Evolutionary conservation across 2,797 vertebrate species (phyloP).

Genomic region (Poliocrania exsul): DNA sequence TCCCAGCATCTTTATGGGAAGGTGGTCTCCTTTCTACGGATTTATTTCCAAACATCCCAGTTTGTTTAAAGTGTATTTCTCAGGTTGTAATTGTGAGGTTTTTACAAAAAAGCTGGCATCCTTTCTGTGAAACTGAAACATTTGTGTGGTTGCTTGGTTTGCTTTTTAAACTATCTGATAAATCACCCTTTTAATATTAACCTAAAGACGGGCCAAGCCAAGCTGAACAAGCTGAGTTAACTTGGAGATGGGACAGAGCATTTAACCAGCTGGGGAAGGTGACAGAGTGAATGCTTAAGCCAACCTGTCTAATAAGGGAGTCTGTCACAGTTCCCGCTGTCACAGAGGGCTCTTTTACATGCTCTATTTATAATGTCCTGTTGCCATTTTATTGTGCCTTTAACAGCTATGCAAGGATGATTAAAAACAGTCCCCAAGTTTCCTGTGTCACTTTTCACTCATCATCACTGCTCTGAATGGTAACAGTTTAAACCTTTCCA

Average conservation of each 20-base stretch:
- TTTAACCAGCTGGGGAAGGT: background rate
- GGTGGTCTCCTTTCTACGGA: background rate
- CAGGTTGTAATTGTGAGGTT: background rate
- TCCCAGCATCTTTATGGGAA: background rate
- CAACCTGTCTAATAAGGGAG: slow-evolving; percentile 16
- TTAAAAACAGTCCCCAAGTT: slow-evolving; percentile 56
- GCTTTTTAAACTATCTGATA: background rate
- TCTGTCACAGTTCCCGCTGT: slow-evolving; percentile 30
- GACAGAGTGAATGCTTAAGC: slow-evolving; percentile 13
- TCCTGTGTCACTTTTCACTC: slow-evolving; percentile 65
- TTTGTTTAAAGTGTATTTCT: background rate
- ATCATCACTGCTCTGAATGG: slow-evolving; percentile 29
- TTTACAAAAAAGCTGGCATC: background rate
- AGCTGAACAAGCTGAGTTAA: background rate
- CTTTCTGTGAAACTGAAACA: background rate
- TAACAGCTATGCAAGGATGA: slow-evolving; percentile 44
- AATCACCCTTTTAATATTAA: background rate
- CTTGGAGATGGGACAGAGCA: background rate
- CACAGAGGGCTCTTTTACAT: slow-evolving; percentile 48
- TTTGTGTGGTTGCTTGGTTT: background rate
- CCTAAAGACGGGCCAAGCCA: background rate
- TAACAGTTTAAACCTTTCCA: slow-evolving; percentile 49
- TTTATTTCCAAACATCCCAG: background rate
- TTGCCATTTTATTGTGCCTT: slow-evolving; percentile 62
- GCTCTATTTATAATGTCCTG: slow-evolving; percentile 55